phyloP scores from a whole-genome alignment of 2,113 vertebrate genomes.

The Tamias sibiricus region DNA sequence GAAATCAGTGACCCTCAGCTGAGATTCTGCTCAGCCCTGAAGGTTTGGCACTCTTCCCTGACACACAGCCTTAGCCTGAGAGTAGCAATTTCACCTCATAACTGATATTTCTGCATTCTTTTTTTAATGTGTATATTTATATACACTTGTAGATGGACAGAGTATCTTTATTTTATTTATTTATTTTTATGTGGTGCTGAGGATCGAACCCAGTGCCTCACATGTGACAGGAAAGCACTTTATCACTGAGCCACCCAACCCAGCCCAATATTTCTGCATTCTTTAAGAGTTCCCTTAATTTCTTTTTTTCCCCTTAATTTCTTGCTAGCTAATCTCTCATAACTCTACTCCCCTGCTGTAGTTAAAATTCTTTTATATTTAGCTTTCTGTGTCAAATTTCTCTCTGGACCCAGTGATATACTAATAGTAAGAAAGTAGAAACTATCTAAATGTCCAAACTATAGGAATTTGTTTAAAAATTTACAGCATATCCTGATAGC shows the following conservation, averaged over 20 bases:
- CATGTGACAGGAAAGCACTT: too few relatives aligned
- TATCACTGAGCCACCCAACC: too few relatives aligned
- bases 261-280: too few relatives aligned
- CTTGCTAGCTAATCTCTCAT: not conserved
- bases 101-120: not conserved
- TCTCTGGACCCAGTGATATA: not conserved
- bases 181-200: too few relatives aligned
- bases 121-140: too few relatives aligned
- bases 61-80: not conserved
- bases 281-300: too few relatives aligned
- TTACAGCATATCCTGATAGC: not conserved
- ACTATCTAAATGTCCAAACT: not conserved
- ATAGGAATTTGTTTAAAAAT: not conserved
- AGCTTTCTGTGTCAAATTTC: not conserved
- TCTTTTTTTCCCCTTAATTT: too few relatives aligned
- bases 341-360: not conserved
- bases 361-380: not conserved
- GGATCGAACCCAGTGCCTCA: too few relatives aligned
- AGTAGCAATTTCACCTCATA: not conserved
- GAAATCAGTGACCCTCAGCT: not conserved
- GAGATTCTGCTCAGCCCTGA: not conserved
- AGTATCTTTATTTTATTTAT: too few relatives aligned
- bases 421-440: not conserved
- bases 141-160: too few relatives aligned
- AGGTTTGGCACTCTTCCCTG: too few relatives aligned